phyloP scores from a whole-genome alignment of 2,888 invertebrate species.

The Keiferia lycopersicella region DNA sequence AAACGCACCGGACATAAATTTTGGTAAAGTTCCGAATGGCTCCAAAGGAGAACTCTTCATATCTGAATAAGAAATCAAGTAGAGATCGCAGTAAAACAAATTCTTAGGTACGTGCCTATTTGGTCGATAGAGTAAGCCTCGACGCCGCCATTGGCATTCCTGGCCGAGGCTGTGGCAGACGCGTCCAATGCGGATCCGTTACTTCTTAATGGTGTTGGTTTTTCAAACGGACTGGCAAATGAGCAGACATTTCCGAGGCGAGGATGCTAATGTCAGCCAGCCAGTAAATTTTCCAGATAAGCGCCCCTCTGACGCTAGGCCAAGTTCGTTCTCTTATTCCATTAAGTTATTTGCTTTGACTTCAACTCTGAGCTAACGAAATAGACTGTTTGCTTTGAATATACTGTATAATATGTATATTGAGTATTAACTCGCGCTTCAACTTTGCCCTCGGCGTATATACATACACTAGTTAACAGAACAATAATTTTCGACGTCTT shows the following conservation, averaged over 20 bases:
- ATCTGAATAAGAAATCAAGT: neutral
- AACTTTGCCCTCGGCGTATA: slow-evolving; percentile 1
- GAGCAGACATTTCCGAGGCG: slow-evolving; percentile 69
- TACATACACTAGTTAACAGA: neutral
- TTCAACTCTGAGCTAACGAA: slow-evolving; percentile 55
- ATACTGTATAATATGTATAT: slow-evolving; percentile 14
- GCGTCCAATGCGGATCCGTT: slow-evolving; percentile 42
- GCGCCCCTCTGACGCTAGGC: slow-evolving; percentile 65
- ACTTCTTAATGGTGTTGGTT: slow-evolving; percentile 56
- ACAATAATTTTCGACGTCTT: slow-evolving; percentile 4
- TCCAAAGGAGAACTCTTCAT: no score
- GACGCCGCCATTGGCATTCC: neutral
- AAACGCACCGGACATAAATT: no score
- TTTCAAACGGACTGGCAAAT: slow-evolving; percentile 73
- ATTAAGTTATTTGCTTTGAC: slow-evolving; percentile 73
- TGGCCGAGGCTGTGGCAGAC: slow-evolving; percentile 20
- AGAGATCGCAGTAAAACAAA: neutral
- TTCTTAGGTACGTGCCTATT: neutral
- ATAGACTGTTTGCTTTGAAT: slow-evolving; percentile 39
- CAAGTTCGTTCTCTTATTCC: slow-evolving; percentile 66
- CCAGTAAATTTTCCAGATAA: slow-evolving; percentile 77
- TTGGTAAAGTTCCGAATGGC: no score
- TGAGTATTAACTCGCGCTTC: slow-evolving; percentile 6
- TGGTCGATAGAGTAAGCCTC: neutral
- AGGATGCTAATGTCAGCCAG: slow-evolving; percentile 73